These are phyloP conservation scores for Sebastes taczanowskii DNA, from an alignment of 2,797 vertebrate species.

Conservation along the genomic window DNA sequence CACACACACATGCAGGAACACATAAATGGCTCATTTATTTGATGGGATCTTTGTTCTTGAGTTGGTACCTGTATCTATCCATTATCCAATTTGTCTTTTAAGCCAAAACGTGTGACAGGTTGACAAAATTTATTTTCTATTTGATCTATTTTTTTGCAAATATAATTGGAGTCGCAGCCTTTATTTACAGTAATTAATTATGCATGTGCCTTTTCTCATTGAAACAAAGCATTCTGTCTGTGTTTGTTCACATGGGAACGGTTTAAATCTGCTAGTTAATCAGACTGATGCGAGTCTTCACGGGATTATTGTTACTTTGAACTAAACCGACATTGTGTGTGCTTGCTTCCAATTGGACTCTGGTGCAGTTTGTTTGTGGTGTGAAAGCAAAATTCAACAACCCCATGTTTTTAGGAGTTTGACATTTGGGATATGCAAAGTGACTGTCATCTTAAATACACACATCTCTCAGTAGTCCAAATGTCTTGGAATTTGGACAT, in stretches of 20 bases:
- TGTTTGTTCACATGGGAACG: constrained; percentile 46
- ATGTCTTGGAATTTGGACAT: neutral
- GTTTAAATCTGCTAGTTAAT: constrained; percentile 51
- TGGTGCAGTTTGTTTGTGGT: neutral
- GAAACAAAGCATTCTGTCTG: constrained; percentile 47
- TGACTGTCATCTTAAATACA: neutral
- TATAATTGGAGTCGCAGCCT: constrained; percentile 53
- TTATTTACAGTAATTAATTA: constrained; percentile 62
- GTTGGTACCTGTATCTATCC: constrained; percentile 1
- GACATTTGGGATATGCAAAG: neutral
- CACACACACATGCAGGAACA: neutral
- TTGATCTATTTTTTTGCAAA: constrained; percentile 52
- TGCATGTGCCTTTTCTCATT: constrained; percentile 42
- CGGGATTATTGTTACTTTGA: constrained; percentile 33
- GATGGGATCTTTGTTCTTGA: constrained; percentile 22
- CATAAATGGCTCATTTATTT: neutral
- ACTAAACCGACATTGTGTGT: neutral
- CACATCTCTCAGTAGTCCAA: neutral
- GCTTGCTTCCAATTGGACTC: neutral
- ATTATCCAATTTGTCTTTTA: constrained; percentile 8
- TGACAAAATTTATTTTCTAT: constrained; percentile 42
- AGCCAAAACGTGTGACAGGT: constrained; percentile 22
- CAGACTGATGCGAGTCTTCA: constrained; percentile 25
- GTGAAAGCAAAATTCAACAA: neutral
- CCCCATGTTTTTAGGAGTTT: neutral